Evolutionary conservation across 2,113 vertebrate genomes (phyloP).

Genomic region (Rhinoptilus africanus): DNA sequence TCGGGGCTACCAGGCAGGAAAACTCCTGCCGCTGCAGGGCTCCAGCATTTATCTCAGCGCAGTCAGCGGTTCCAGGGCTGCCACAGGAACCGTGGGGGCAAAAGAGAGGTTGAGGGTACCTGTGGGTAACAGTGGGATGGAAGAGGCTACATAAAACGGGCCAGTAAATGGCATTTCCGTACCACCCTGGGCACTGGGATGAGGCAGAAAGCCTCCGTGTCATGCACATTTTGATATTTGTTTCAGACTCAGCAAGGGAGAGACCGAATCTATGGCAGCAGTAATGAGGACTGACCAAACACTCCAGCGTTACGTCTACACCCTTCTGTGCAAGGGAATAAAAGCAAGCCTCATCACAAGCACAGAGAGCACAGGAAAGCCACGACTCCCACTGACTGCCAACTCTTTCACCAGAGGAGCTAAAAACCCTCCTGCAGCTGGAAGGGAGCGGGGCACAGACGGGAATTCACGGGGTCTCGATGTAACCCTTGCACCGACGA

Average conservation of each 20-base stretch:
- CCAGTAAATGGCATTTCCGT: not conserved
- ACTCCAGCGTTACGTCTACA: not conserved
- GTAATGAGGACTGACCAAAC: not conserved
- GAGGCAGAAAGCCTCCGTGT: not conserved
- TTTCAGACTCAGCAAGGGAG: not conserved
- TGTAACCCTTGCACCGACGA: rapidly evolving
- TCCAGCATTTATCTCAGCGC: not conserved
- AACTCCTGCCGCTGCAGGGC: rapidly evolving
- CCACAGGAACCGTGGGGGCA: not conserved
- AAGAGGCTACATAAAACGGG: not conserved
- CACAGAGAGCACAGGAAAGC: not conserved
- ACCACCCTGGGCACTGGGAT: not conserved
- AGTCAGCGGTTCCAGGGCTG: not conserved
- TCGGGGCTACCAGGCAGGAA: not conserved
- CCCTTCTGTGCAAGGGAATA: not conserved
- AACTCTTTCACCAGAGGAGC: not conserved
- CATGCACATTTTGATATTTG: not conserved
- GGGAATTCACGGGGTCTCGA: not conserved
- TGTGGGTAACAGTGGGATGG: not conserved
- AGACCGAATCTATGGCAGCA: not conserved
- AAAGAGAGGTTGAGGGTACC: not conserved
- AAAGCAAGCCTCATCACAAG: not conserved
- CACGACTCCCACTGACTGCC: not conserved
- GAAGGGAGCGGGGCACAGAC: not conserved
- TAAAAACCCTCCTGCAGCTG: not conserved